These are phyloP conservation scores for Theretra japonica DNA, from an alignment of 2,888 invertebrate genomes.

Conservation along the genomic window DNA sequence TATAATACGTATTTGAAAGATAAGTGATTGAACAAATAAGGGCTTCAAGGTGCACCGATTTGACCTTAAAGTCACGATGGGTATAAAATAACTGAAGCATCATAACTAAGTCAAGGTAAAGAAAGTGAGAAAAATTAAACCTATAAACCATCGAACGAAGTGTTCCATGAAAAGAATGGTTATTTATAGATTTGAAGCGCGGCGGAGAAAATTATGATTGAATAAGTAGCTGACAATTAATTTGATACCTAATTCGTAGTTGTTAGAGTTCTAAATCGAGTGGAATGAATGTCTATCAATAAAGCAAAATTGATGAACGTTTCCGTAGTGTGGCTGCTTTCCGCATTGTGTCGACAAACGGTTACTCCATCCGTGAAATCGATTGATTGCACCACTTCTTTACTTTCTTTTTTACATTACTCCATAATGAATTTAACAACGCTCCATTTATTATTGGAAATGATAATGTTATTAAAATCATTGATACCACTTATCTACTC, in stretches of 20 bases:
- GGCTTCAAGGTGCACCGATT: not conserved
- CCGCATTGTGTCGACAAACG: conserved; percentile 58
- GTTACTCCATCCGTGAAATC: conserved; percentile 69
- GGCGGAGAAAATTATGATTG: not conserved
- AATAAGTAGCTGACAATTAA: not conserved
- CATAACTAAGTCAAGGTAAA: conserved; percentile 36
- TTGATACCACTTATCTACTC: not conserved
- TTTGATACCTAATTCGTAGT: not conserved
- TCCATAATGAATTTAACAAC: conserved; percentile 43
- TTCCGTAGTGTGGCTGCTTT: conserved; percentile 56
- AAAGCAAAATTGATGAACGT: conserved; percentile 37
- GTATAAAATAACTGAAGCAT: conserved; percentile 9
- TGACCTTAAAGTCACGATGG: not conserved
- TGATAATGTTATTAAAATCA: conserved; percentile 36
- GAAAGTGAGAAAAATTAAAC: conserved; percentile 36
- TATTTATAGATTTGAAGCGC: conserved; percentile 10
- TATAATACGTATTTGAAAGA: not conserved
- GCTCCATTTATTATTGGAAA: conserved; percentile 63
- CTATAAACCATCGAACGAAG: conserved; percentile 25
- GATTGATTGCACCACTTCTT: conserved; percentile 39
- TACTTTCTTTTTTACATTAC: conserved; percentile 31
- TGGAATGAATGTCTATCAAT: not conserved
- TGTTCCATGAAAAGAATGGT: conserved; percentile 24
- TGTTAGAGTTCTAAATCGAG: conserved; percentile 4
- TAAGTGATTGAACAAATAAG: not conserved